phyloP scores from a whole-genome alignment of 2,797 vertebrate species.

The Crocodylus rhombifer region DNA sequence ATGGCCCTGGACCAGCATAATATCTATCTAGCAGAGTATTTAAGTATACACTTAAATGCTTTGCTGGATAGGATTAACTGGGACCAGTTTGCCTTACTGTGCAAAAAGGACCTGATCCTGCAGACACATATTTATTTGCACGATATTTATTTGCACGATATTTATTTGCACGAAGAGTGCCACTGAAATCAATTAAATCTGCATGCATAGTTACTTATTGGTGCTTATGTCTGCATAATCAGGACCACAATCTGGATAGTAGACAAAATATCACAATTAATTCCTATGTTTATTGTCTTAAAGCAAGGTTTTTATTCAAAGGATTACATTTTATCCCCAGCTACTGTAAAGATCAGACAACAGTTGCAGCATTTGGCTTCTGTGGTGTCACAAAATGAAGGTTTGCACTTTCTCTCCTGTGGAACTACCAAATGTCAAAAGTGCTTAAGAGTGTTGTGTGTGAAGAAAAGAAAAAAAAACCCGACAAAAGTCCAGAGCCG shows the following conservation, averaged over 20 bases:
- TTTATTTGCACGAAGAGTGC: neutral
- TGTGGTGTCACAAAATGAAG: slow-evolving; percentile 81
- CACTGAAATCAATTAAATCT: too few relatives aligned
- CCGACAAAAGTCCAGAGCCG: slow-evolving; percentile 53
- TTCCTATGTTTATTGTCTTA: neutral
- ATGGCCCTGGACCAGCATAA: neutral
- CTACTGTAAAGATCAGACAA: neutral
- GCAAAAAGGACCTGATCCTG: neutral
- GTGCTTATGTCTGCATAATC: neutral
- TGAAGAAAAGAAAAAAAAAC: slow-evolving; percentile 69
- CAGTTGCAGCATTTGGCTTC: slow-evolving; percentile 71
- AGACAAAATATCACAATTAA: neutral
- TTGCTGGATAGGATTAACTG: neutral
- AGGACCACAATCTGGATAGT: neutral
- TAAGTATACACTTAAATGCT: fast-evolving
- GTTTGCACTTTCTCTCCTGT: slow-evolving; percentile 67
- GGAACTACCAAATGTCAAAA: slow-evolving; percentile 70
- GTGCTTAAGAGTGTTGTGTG: slow-evolving; percentile 73
- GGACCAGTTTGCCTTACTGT: neutral
- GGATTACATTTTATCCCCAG: neutral
- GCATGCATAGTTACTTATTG: neutral
- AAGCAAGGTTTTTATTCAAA: neutral
- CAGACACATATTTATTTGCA: neutral
- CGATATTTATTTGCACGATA: too few relatives aligned
- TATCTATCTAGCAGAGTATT: neutral